Evolutionary conservation across 1,140 invertebrate species (phyloP).

Genomic region (Neuroterus valhalla): DNA sequence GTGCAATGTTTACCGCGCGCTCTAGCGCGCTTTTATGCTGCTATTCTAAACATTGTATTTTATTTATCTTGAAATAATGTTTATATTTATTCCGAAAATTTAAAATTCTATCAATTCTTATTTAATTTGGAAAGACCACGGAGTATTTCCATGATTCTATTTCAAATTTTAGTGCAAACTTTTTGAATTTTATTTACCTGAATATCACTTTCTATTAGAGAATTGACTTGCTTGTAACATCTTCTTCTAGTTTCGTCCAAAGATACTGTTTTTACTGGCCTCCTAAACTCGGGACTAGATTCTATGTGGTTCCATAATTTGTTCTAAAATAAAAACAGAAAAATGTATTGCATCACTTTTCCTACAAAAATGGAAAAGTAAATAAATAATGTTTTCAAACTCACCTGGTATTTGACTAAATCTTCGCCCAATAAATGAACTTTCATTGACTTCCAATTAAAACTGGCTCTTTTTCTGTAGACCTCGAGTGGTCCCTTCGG

Average conservation of each 20-base stretch:
- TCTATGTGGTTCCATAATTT: conserved; percentile 87
- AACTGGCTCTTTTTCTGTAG: conserved; percentile 85
- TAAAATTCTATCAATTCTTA: background rate
- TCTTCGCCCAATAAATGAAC: conserved; percentile 81
- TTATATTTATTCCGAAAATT: no score
- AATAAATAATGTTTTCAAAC: background rate
- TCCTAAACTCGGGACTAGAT: conserved; percentile 87
- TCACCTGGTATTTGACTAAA: conserved; percentile 77
- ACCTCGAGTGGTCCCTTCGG: conserved; percentile 83
- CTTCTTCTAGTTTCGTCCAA: conserved; percentile 84
- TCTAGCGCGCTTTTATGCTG: no score
- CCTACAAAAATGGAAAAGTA: background rate
- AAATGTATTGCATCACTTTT: background rate
- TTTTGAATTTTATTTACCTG: conserved; percentile 70
- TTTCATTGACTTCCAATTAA: conserved; percentile 89
- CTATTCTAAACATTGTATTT: no score
- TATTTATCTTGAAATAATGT: conserved; percentile 35
- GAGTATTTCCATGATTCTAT: background rate
- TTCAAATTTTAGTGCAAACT: background rate
- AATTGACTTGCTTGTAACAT: conserved; percentile 78
- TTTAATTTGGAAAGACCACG: background rate
- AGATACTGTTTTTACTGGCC: conserved; percentile 73
- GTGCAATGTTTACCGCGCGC: no score
- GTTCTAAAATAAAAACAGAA: conserved; percentile 77
- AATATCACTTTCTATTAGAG: conserved; percentile 71